A percentile compares a stretch with the other conserved stretches of the same genome.
Conservation (phyloP, 1,140 invertebrate species). For the Drosophila sulfurigaster region DNA sequence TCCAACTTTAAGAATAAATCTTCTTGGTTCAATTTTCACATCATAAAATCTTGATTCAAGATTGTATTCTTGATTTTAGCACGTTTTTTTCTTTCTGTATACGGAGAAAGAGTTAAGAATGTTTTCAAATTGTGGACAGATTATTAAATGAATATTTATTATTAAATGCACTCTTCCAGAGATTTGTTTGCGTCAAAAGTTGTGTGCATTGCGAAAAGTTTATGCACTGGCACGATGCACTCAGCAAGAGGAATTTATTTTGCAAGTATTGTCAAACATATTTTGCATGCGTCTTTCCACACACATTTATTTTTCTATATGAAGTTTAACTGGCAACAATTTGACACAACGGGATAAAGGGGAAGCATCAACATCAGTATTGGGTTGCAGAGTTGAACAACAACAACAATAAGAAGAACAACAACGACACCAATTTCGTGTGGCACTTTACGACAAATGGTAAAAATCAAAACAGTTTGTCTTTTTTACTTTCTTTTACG, state of each 20-base stretch:
- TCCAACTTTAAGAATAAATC: too few relatives aligned
- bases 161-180: conserved; percentile 1
- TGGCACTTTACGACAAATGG: conserved; percentile 43
- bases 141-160: not conserved
- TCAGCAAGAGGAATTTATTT: conserved; percentile 23
- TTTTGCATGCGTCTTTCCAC: conserved; percentile 42
- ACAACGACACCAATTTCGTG: conserved; percentile 33
- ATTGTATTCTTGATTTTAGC: too few relatives aligned
- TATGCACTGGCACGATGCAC: conserved; percentile 36
- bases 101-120: too few relatives aligned
- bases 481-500: conserved; percentile 7
- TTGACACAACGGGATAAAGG: conserved; percentile 43
- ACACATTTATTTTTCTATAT: conserved; percentile 25
- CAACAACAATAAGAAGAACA: conserved; percentile 2
- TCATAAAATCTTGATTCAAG: too few relatives aligned
- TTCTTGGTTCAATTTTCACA: too few relatives aligned
- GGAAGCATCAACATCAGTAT: conserved; percentile 9
- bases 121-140: too few relatives aligned
- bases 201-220: conserved; percentile 35
- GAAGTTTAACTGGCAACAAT: conserved; percentile 69
- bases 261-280: conserved; percentile 32
- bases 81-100: too few relatives aligned
- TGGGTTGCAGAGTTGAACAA: conserved; percentile 15
- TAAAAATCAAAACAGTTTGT: conserved; percentile 29
- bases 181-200: not conserved